A percentile compares a stretch with the other conserved stretches of the same genome.
Conservation (phyloP, 2,113 vertebrate genomes). For the Astur gentilis region DNA sequence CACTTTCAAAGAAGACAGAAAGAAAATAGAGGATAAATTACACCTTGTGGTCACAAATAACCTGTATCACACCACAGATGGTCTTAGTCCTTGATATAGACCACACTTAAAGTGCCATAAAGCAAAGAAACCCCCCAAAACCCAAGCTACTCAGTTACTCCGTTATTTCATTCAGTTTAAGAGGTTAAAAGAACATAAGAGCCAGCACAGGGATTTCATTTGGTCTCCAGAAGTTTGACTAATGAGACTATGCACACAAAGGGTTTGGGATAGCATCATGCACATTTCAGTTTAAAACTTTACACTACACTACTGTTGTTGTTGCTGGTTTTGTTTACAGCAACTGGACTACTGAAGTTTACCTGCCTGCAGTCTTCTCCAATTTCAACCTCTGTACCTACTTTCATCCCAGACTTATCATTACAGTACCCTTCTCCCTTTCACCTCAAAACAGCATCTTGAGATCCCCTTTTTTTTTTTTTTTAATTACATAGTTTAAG, state of each 20-base stretch:
- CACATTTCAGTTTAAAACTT: not conserved
- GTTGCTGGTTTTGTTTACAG: not conserved
- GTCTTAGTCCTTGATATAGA: not conserved
- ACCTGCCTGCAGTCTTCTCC: not conserved
- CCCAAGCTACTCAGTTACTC: not conserved
- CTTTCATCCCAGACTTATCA: not conserved
- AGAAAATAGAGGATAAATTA: not conserved
- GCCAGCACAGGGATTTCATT: not conserved
- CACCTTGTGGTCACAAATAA: not conserved
- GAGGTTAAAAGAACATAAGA: not conserved
- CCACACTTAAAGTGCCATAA: not conserved
- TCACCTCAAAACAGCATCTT: not conserved
- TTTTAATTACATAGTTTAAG: not conserved
- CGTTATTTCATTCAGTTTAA: not conserved
- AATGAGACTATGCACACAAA: not conserved
- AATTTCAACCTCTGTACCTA: not conserved
- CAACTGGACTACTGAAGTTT: not conserved
- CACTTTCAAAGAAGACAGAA: not conserved
- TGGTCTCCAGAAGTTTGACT: not conserved
- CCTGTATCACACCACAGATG: not conserved
- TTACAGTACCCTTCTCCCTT: not conserved
- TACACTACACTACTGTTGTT: not conserved
- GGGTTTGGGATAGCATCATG: accelerated
- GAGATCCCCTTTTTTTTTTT: not conserved
- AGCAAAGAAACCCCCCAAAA: not conserved